Percentiles rank a stretch among this genome's conserved stretches.
Evolutionary conservation across 2,888 invertebrate species (phyloP).

Genomic region (Neuroscelio doddi): DNA sequence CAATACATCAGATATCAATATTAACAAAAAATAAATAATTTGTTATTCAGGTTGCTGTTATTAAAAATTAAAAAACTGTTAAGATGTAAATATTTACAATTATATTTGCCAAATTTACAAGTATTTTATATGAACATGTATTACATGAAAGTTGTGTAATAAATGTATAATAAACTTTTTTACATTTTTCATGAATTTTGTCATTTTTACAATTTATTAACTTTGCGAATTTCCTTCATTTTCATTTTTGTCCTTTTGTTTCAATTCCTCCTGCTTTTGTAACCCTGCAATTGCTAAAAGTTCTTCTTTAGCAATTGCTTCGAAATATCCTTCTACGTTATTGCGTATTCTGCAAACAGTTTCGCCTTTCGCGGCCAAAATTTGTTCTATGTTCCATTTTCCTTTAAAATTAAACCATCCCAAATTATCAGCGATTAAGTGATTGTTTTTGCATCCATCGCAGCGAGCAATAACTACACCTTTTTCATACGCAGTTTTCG

Average conservation of each 20-base stretch:
- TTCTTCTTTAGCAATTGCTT: slow-evolving; percentile 72
- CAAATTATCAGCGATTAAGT: slow-evolving; percentile 96
- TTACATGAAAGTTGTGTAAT: not conserved
- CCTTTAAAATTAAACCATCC: slow-evolving; percentile 89
- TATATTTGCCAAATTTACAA: slow-evolving; percentile 1
- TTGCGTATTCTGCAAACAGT: slow-evolving; percentile 75
- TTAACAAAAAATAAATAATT: too few relatives aligned
- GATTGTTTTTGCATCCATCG: slow-evolving; percentile 89
- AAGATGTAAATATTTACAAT: not conserved
- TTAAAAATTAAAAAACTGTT: too few relatives aligned
- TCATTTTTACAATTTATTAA: slow-evolving; percentile 1
- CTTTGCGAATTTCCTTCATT: slow-evolving; percentile 13
- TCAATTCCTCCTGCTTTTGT: slow-evolving; percentile 11
- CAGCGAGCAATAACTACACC: slow-evolving; percentile 96
- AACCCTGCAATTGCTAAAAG: slow-evolving; percentile 22
- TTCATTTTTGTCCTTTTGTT: slow-evolving; percentile 3
- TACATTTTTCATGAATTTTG: slow-evolving; percentile 26
- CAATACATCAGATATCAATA: too few relatives aligned
- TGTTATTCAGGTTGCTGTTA: slow-evolving; percentile 8
- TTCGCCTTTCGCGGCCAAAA: slow-evolving; percentile 91
- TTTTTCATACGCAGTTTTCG: slow-evolving; percentile 87
- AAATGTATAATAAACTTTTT: slow-evolving; percentile 46
- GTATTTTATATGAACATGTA: not conserved
- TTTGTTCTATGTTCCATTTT: slow-evolving; percentile 91
- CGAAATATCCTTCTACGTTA: slow-evolving; percentile 73